Evolutionary conservation across 1,140 invertebrate genomes (phyloP).

Genomic region (Dendroctonus ponderosae): DNA sequence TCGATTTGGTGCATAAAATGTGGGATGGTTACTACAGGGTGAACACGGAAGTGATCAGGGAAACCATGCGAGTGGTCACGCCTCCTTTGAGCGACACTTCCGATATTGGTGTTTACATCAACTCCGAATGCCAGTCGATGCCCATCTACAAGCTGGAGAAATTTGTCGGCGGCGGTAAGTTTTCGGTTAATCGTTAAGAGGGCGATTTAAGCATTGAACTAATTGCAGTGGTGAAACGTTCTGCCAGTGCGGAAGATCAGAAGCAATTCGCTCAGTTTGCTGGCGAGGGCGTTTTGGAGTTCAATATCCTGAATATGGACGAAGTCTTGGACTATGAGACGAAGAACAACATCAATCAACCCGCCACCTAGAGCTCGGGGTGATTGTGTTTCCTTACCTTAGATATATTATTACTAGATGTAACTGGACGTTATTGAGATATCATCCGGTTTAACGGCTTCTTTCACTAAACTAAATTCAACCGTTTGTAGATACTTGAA

Average conservation of each 20-base stretch:
- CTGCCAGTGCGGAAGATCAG: conserved; percentile 54
- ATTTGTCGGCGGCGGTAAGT: conserved; percentile 56
- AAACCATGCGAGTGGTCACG: conserved; percentile 72
- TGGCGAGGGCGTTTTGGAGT: conserved; percentile 69
- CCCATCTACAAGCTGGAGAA: conserved; percentile 75
- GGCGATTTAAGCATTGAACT: background rate
- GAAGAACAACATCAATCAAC: conserved; percentile 5
- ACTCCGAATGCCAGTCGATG: conserved; percentile 66
- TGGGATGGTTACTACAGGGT: conserved; percentile 80
- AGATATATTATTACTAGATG: no score
- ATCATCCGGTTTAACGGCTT: no score
- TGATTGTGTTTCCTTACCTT: no score
- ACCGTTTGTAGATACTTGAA: no score
- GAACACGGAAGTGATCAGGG: conserved; percentile 72
- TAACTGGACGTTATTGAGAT: no score
- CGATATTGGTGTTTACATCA: conserved; percentile 67
- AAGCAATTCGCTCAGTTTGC: conserved; percentile 73
- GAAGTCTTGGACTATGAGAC: conserved; percentile 53
- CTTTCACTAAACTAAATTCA: no score
- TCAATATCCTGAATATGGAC: conserved; percentile 69
- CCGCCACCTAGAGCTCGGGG: no score
- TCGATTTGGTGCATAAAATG: conserved; percentile 80
- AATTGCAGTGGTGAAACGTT: conserved; percentile 71
- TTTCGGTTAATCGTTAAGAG: background rate
- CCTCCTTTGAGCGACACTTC: conserved; percentile 69